Evolutionary conservation across 2,113 vertebrate species (phyloP).

Genomic region (Labeo rohita): DNA sequence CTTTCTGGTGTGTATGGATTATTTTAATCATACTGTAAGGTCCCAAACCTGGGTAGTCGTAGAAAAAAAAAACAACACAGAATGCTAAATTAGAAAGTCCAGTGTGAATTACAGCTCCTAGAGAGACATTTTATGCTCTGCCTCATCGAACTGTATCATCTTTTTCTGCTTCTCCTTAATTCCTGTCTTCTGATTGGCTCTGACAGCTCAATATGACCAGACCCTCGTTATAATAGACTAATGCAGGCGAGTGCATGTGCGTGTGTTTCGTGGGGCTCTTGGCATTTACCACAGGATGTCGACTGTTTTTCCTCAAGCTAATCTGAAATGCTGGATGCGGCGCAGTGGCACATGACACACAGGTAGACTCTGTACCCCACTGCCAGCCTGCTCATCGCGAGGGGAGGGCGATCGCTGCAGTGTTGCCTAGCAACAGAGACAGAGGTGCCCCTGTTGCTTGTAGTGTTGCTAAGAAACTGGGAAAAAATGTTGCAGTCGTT

Average conservation of each 20-base stretch:
- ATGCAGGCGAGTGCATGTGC: not conserved
- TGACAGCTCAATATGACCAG: constrained; percentile 54
- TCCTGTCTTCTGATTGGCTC: constrained; percentile 42
- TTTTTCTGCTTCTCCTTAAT: constrained; percentile 30
- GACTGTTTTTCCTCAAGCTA: constrained; percentile 38
- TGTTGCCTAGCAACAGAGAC: constrained; percentile 76
- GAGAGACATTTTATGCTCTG: constrained; percentile 1
- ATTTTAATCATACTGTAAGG: constrained; percentile 11
- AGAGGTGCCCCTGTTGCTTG: constrained; percentile 56
- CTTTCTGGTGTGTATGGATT: constrained; percentile 8
- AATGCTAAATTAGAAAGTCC: not conserved
- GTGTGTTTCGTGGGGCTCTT: not conserved
- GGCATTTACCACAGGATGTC: not conserved
- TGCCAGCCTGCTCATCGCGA: constrained; percentile 46
- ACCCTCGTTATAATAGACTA: constrained; percentile 42
- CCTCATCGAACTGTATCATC: constrained; percentile 12
- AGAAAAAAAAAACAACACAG: not conserved
- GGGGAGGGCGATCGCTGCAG: constrained; percentile 62
- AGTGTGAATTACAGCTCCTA: constrained; percentile 4
- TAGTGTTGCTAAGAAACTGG: constrained; percentile 58
- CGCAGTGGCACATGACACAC: constrained; percentile 25
- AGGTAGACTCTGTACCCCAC: constrained; percentile 31
- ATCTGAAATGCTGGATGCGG: constrained; percentile 28
- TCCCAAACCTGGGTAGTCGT: not conserved
- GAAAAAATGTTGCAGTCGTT: constrained; percentile 50